Base-by-base conservation (phyloP, 2,113 vertebrate species). In the Hirundichthys speculiger region DNA sequence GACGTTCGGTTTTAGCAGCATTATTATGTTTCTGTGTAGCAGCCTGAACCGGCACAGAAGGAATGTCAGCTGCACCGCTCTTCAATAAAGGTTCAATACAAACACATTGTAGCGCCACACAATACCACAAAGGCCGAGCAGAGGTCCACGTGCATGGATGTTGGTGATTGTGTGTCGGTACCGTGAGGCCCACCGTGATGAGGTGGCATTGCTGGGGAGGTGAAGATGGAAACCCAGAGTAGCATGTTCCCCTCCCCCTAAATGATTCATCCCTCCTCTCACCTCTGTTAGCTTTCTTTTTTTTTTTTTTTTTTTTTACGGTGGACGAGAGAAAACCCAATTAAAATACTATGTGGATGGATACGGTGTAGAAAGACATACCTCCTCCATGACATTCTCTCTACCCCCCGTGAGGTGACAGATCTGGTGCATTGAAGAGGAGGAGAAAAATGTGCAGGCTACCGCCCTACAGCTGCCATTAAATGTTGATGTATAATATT, bases 271-370 rank as follows among this genome's bases (percentile, higher is more conserved):
- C 77, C 85, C 75, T 80, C 69, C 75, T 83, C 81, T 88, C 86
- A 85, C 87, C 81, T 80, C 69, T 69, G 56, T 73, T 82, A 76
- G 65, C 50, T 75, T 69, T n/a, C n/a, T n/a, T n/a, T n/a, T n/a
- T n/a, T n/a, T 68, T 19, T 45, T 66, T 79, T 75, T 74, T 73
- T 75, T 66, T 51, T 45, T 45, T 45, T 45, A 18, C 10, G 42
- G 57, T 0, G 5, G 59, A 75, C 57, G 56, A 75, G 76, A 79
- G 59, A 75, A 72, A 83, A 65, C 75, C 86, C 90, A 92, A 93
- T 93, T 93, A 93, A 93, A 92, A 92, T 93, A 91, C 88, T 90
- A 69, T 66, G 77, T 86, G 86, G 86, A 88, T 86, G 88, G 92
- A 92, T 90, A 89, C 91, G 69, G 73, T 82, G 79, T 90, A 87